Evolutionary conservation across 2,888 invertebrate genomes (phyloP).

Genomic region (Melanchra persicariae): DNA sequence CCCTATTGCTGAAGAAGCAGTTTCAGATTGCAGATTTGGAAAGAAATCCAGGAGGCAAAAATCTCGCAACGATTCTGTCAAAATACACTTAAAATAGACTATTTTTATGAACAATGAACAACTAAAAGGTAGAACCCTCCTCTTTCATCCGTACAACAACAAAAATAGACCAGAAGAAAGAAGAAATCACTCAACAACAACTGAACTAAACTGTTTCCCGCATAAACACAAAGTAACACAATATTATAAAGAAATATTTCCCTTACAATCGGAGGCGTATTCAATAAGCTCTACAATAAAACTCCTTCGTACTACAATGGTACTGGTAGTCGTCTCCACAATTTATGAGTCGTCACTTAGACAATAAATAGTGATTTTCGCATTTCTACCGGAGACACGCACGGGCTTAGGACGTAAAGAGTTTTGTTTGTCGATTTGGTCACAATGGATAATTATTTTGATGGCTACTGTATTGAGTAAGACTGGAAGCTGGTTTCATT

Average conservation of each 20-base stretch:
- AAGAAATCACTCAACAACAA: slow-evolving; percentile 10
- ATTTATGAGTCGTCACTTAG: slow-evolving; percentile 89
- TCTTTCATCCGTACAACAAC: neutral
- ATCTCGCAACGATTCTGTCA: no score
- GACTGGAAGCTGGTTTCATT: slow-evolving; percentile 34
- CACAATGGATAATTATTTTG: slow-evolving; percentile 38
- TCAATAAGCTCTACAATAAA: slow-evolving; percentile 70
- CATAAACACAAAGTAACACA: slow-evolving; percentile 61
- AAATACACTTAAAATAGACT: no score
- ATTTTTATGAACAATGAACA: no score
- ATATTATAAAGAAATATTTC: slow-evolving; percentile 67
- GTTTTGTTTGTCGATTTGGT: slow-evolving; percentile 10
- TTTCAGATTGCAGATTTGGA: no score
- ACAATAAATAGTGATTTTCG: slow-evolving; percentile 90
- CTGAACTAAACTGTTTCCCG: neutral
- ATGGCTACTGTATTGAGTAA: slow-evolving; percentile 12
- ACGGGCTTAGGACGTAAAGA: slow-evolving; percentile 73
- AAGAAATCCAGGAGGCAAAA: no score
- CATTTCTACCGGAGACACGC: slow-evolving; percentile 82
- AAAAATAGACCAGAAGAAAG: neutral
- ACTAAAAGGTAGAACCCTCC: neutral
- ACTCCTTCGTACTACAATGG: slow-evolving; percentile 79
- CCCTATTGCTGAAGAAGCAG: no score
- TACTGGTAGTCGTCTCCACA: slow-evolving; percentile 75
- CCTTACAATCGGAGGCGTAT: slow-evolving; percentile 66